Evolutionary conservation across 53 echinoderm and acorn worm genomes (phyloP).

Genomic region (Apostichopus leukothele): DNA sequence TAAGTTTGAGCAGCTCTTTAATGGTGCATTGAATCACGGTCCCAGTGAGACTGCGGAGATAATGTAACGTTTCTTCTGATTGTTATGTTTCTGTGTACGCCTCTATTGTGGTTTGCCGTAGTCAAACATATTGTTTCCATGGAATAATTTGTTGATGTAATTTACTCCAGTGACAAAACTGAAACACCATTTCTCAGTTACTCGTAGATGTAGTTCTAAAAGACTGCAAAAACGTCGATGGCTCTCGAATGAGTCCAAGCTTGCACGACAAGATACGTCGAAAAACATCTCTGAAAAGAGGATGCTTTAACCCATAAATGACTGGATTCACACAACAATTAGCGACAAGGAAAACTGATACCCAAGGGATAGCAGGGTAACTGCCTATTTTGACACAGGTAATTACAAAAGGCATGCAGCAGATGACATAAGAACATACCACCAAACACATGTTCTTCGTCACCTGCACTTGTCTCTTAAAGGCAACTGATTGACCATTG

Average conservation of each 20-base stretch:
- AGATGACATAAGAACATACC: slow-evolving; percentile 43
- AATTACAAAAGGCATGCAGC: slow-evolving; percentile 40
- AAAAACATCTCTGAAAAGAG: slow-evolving; percentile 78
- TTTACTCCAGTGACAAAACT: too few species aligned
- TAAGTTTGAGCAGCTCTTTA: too few species aligned
- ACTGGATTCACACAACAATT: slow-evolving; percentile 83
- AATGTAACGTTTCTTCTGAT: too few species aligned
- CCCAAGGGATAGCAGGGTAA: slow-evolving; percentile 62
- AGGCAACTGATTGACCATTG: neutral
- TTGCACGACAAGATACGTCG: slow-evolving; percentile 59
- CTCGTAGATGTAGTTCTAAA: neutral
- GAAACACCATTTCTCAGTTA: too few species aligned
- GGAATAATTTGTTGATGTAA: too few species aligned
- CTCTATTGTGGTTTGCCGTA: too few species aligned
- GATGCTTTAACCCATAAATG: slow-evolving; percentile 83
- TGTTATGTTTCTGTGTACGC: too few species aligned
- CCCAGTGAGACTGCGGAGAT: too few species aligned
- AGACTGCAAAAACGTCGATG: slow-evolving; percentile 67
- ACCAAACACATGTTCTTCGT: slow-evolving; percentile 38
- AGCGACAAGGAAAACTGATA: slow-evolving; percentile 50
- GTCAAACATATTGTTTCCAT: too few species aligned
- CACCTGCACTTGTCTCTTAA: slow-evolving; percentile 22
- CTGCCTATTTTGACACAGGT: slow-evolving; percentile 11
- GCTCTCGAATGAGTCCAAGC: slow-evolving; percentile 64
- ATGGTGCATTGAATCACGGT: too few species aligned